Evolutionary conservation across 2,797 vertebrate genomes (phyloP), one percentile per base, ranked within the genome.

Genomic region (Crypturellus tataupa): DNA sequence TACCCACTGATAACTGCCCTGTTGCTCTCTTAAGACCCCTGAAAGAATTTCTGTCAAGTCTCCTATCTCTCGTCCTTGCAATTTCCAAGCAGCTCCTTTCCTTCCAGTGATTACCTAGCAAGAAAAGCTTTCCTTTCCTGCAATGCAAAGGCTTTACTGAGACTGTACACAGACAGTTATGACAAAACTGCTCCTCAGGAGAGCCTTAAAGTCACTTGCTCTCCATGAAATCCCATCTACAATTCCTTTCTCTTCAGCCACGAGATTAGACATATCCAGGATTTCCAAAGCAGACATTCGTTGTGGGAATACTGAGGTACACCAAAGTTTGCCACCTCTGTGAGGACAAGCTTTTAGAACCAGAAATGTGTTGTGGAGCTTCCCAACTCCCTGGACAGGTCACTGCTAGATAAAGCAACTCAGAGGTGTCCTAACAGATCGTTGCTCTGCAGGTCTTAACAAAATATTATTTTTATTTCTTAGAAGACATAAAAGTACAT

Each of bases 11-110:
- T 47, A 75, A 75, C 62, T 6, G 6, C 24, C 49, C 44, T 80
- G 35, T 10, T 21, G 68, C 65, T 58, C 72, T 29, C 60, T 11
- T 5, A 49, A 68, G 62, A 64, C 3, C 35, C 27, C 16, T 55
- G 47, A n/a, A 71, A 68, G 17, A 3, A 19, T 20, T 78, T 73
- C 6, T 25, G 39, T n/a, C 67, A 31, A 18, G 39, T 37, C 35
- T 56, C 49, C 35, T 19, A 17, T 39, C 53, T 59, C 75, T 6
- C 21, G 21, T 23, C 40, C 18, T 1, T 10, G 47, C 16, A 27
- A 70, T 70, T 89, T 63, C 82, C 49, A 33, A 65, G 25, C 51
- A 90, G 24, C 46, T 94, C 37, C 68, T 59, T 92, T 69, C 49
- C 46, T 63, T 62, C 31, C 65, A 44, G 24, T 14, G 4, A 31